phyloP scores from a whole-genome alignment of 2,888 invertebrate genomes.

The Nyleta sp. region DNA sequence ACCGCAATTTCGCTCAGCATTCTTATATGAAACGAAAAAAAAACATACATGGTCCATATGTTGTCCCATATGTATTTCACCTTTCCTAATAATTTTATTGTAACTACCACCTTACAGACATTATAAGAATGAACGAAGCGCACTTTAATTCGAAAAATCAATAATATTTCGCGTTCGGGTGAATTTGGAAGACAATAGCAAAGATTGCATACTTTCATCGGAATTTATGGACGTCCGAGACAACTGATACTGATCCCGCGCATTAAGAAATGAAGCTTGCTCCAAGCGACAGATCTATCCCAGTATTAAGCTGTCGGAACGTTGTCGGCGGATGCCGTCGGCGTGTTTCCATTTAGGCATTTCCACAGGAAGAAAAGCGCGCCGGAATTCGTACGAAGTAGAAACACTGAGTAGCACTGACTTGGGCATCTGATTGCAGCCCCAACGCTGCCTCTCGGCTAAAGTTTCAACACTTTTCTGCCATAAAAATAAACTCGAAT shows the following conservation, averaged over 20 bases:
- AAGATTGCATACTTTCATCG: constrained; percentile 15
- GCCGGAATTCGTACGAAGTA: constrained; percentile 9
- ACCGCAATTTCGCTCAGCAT: no score
- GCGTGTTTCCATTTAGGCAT: constrained; percentile 42
- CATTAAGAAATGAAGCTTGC: constrained; percentile 32
- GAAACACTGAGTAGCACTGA: constrained; percentile 20
- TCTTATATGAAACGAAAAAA: no score
- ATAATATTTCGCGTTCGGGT: constrained; percentile 6
- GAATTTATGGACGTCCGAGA: constrained; percentile 8
- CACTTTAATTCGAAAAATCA: neutral
- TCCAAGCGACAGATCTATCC: constrained; percentile 32
- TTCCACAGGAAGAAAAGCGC: constrained; percentile 24
- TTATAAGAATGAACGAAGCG: no score
- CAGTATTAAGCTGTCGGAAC: constrained; percentile 33
- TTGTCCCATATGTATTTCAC: no score
- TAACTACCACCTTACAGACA: no score
- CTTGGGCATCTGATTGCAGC: constrained; percentile 41
- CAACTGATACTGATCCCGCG: constrained; percentile 24
- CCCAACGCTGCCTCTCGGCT: constrained; percentile 11
- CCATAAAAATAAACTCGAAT: constrained; percentile 29
- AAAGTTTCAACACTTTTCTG: constrained; percentile 26
- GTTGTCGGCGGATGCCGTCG: constrained; percentile 16
- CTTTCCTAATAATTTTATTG: no score
- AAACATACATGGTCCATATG: no score
- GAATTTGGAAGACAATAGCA: neutral